Evolutionary conservation across 2,797 vertebrate genomes (phyloP), one percentile per base, ranked within the genome.

Genomic region (Bovichtus diacanthus): DNA sequence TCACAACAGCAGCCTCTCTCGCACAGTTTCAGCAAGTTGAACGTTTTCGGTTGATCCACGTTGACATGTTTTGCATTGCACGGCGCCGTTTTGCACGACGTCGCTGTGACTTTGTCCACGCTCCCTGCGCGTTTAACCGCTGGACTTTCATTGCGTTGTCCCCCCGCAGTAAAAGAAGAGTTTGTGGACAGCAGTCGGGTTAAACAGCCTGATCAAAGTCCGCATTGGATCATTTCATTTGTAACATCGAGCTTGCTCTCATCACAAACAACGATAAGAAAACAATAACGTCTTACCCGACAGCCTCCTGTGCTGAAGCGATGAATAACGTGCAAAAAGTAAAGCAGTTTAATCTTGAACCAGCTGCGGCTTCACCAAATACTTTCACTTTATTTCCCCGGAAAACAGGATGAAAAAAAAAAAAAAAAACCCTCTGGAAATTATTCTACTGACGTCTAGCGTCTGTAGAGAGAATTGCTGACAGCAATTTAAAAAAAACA

Each of bases 381-480:
- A 34, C 54, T 34, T 78, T 80, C 84, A 38, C 67, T 79, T 71
- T 16, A 68, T 76, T 3, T 44, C 39, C n/a, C 87, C 50, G 81
- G 78, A 86, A 83, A 85, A 85, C 46, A 47, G 23, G 1, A 39
- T n/a, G 5, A 12, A 54, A 25, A 55, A 21, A 49, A 61, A 39
- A 0, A 5, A n/a, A n/a, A n/a, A n/a, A n/a, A n/a, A n/a, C n/a
- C n/a, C 2, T 23, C 11, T 10, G 13, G 11, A 70, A 51, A 56
- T 29, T 6, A 6, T 29, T 70, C 49, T 86, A 88, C 77, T 87
- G 92, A 82, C 93, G 53, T 78, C 92, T 91, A 83, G 90, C 81
- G 93, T 69, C 29, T 3, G 43, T 16, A 2, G 10, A 25, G 53
- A 43, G 86, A 84, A 90, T 31, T 81, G 74, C 80, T 27, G 5